Evolutionary conservation across 2,113 vertebrate species (phyloP).

Genomic region (Syngnathus floridae): DNA sequence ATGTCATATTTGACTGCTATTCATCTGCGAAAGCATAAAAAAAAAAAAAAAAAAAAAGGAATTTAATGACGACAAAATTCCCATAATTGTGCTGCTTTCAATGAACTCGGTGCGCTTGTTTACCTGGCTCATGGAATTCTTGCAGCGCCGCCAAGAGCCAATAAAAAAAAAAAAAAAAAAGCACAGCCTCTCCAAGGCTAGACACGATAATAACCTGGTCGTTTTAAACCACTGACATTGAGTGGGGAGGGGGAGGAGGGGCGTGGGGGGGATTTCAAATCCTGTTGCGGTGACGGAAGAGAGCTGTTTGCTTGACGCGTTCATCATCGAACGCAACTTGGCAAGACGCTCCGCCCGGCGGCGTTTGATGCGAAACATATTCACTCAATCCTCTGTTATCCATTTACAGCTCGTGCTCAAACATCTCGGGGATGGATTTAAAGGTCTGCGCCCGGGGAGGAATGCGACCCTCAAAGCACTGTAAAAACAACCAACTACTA

Average conservation of each 20-base stretch:
- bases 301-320: conserved; percentile 19
- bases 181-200: conserved; percentile 34
- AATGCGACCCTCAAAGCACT: conserved; percentile 43
- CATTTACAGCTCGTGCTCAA: conserved; percentile 21
- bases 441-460: conserved; percentile 26
- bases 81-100: conserved; percentile 57
- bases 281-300: conserved; percentile 23
- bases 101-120: conserved; percentile 60
- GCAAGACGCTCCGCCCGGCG: conserved; percentile 7
- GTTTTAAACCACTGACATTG: conserved; percentile 45
- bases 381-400: conserved; percentile 9
- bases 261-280: background rate
- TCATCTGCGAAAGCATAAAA: conserved; percentile 22
- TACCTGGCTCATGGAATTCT: conserved; percentile 64
- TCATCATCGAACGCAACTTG: conserved; percentile 10
- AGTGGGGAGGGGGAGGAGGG: background rate
- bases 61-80: conserved; percentile 50
- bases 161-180: conserved; percentile 30
- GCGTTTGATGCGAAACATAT: conserved; percentile 6
- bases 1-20: conserved; percentile 25
- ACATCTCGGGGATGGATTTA: conserved; percentile 38
- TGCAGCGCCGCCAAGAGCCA: conserved; percentile 54
- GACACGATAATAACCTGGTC: conserved; percentile 53
- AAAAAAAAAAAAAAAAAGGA: conserved; percentile 4
- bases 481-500: conserved; percentile 20